A percentile compares a stretch with the other conserved stretches of the same genome.
These are phyloP conservation scores for Phyllostomus discolor DNA, from an alignment of 2,113 vertebrate species.

Conservation along the genomic window DNA sequence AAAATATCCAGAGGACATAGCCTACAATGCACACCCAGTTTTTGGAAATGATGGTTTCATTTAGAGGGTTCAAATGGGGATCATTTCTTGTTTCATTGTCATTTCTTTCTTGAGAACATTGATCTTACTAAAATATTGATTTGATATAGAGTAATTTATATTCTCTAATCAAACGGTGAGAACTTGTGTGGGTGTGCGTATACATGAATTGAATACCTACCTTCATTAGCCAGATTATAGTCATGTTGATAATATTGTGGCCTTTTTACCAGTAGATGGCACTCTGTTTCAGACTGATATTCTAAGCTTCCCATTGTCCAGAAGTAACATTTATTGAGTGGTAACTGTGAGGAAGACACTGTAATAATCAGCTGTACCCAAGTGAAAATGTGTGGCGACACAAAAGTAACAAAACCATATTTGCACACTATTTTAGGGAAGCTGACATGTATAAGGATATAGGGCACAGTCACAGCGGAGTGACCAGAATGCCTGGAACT, in stretches of 20 bases:
- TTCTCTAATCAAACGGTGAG: background rate
- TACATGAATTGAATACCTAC: too few species aligned
- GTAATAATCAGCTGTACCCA: background rate
- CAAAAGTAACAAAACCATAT: background rate
- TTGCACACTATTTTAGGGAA: background rate
- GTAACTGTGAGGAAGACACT: background rate
- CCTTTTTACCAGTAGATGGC: slow-evolving; percentile 76
- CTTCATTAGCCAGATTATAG: background rate
- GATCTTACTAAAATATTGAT: background rate
- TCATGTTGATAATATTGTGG: background rate
- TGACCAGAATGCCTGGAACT: background rate
- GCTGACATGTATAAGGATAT: background rate
- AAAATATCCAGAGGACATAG: background rate
- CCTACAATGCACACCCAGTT: background rate
- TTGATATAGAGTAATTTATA: background rate
- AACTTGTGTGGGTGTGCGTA: background rate
- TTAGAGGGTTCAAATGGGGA: background rate
- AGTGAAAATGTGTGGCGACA: background rate
- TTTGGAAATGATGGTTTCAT: slow-evolving; percentile 1
- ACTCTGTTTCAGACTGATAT: slow-evolving; percentile 60
- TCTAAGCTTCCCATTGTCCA: background rate
- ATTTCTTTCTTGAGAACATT: background rate
- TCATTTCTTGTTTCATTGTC: background rate
- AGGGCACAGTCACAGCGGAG: background rate
- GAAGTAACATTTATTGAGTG: too few species aligned